Conservation (phyloP, 2,113 vertebrate species). For the Forbesichthys papilliferus region DNA sequence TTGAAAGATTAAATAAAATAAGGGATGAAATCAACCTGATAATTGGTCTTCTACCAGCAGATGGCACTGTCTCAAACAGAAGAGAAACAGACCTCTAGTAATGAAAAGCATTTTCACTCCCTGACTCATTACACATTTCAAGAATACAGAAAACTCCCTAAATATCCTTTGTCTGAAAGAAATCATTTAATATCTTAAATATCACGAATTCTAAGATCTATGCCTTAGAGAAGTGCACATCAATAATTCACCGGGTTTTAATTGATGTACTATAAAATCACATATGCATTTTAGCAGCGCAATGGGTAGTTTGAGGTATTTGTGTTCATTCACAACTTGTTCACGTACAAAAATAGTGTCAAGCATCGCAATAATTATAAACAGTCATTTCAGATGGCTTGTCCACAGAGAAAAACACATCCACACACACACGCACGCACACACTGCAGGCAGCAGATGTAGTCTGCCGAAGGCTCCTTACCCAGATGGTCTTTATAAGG, state of each 20-base stretch:
- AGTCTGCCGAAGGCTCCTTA: slow-evolving; percentile 30
- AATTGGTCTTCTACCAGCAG: background rate
- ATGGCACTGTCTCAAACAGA: background rate
- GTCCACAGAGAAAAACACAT: slow-evolving; percentile 12
- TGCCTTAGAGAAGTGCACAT: slow-evolving; percentile 2
- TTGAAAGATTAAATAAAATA: background rate
- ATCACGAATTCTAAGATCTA: background rate
- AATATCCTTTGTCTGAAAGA: too few relatives aligned
- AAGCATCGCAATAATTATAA: slow-evolving; percentile 28
- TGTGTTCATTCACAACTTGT: slow-evolving; percentile 47
- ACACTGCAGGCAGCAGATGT: slow-evolving; percentile 42
- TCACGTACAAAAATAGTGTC: slow-evolving; percentile 34
- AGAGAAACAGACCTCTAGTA: background rate
- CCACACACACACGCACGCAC: slow-evolving; percentile 20
- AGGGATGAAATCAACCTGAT: background rate
- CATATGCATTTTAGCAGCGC: slow-evolving; percentile 56
- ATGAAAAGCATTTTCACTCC: too few relatives aligned
- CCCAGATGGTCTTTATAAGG: slow-evolving; percentile 49
- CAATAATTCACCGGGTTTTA: slow-evolving; percentile 26
- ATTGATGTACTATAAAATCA: slow-evolving; percentile 39
- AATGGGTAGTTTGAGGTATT: slow-evolving; percentile 58
- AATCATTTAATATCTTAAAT: background rate
- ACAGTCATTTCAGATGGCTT: slow-evolving; percentile 30
- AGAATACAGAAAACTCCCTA: too few relatives aligned
- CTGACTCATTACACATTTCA: too few relatives aligned